These are phyloP conservation scores for Stegodyphus dumicola DNA, from an alignment of 1,140 invertebrate genomes.

Conservation along the genomic window DNA sequence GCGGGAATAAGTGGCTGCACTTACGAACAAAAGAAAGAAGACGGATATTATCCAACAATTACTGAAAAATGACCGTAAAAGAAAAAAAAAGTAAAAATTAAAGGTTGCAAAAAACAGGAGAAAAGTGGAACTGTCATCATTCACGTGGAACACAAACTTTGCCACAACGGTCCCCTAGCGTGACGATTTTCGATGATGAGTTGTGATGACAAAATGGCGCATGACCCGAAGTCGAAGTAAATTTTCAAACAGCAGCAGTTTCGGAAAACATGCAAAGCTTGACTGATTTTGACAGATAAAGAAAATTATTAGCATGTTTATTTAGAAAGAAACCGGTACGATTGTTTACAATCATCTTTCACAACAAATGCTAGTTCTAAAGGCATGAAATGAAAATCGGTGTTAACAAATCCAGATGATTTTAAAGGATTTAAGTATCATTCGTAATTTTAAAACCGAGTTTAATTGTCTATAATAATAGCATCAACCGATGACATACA, in stretches of 20 bases:
- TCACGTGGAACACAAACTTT: neutral
- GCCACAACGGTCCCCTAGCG: conserved; percentile 12
- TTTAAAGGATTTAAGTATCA: too few relatives aligned
- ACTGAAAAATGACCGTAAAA: neutral
- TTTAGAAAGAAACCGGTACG: too few relatives aligned
- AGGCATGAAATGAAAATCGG: too few relatives aligned
- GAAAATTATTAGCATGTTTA: neutral
- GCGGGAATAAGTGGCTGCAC: too few relatives aligned
- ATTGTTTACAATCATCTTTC: too few relatives aligned
- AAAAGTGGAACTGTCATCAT: neutral
- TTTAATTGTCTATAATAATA: too few relatives aligned
- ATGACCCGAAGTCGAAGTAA: neutral
- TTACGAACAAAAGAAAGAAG: too few relatives aligned
- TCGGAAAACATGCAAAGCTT: neutral
- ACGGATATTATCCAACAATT: too few relatives aligned
- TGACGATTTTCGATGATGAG: neutral
- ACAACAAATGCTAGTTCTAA: too few relatives aligned
- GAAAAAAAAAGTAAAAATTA: neutral
- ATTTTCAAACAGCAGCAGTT: neutral
- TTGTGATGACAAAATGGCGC: conserved; percentile 9
- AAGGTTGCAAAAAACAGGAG: neutral
- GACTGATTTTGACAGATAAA: neutral
- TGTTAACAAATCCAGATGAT: too few relatives aligned
- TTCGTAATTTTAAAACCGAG: too few relatives aligned
- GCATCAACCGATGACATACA: too few relatives aligned